Evolutionary conservation across 1,140 invertebrate species (phyloP), one percentile per base, ranked within the genome.

Genomic region (Pseudomyrmex sp.): DNA sequence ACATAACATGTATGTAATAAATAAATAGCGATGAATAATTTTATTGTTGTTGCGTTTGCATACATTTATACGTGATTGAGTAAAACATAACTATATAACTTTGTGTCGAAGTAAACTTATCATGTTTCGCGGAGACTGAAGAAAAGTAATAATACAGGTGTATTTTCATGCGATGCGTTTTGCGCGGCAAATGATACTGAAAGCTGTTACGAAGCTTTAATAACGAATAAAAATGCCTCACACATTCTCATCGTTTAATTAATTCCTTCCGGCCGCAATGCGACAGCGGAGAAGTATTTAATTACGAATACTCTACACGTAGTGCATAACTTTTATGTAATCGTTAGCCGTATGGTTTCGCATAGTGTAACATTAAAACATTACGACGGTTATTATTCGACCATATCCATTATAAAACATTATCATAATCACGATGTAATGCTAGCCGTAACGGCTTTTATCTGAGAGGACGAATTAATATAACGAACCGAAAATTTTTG

Each of bases 351-450:
- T 80, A 80, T 70, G 54, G 66, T 44, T 80, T 80, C 66, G 48
- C 66, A 44, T 23, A 44, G 66, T 35, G 35, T 80, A 80, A 80
- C 76, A 52, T 80, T 80, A 80, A 80, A 80, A 80, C 76, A 72
- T 80, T 80, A 80, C 20, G 52, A 79, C 54, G 66, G 76, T 59
- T 77, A 77, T 80, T 80, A 80, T 80, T 59, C 66, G 65, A 35
- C 54, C 54, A 70, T 72, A 80, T 70, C 54, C 66, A 80, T 80
- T 80, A 80, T 72, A 80, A 80, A 80, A 80, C 61, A 80, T 72
- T 80, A 80, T 80, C 66, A 80, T 80, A 80, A 80, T 80, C 69
- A 80, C 76, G 44, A 80, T 80, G 56, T 80, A 80, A 80, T 80
- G 66, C 15, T 59, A 61, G 76, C 20, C 44, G 52, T 63, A 76